Percentiles rank a stretch among this genome's conserved stretches.
phyloP scores from a whole-genome alignment of 2,888 invertebrate species.

The Phania funesta region DNA sequence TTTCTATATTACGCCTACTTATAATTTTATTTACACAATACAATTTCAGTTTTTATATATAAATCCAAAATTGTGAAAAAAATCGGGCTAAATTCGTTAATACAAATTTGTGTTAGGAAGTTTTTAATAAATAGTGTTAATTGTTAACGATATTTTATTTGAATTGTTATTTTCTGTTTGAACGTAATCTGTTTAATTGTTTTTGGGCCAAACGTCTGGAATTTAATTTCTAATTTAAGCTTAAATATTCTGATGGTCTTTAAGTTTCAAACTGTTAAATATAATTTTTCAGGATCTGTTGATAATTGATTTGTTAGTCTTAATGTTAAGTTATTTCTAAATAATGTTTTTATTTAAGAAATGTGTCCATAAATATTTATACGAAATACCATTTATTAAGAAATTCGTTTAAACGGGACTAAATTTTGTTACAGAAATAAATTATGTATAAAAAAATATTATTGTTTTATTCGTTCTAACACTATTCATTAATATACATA shows the following conservation, averaged over 20 bases:
- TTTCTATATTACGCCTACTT: neutral
- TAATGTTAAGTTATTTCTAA: neutral
- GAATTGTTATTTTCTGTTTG: conserved; percentile 29
- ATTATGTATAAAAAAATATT: too few species aligned
- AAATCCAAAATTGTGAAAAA: neutral
- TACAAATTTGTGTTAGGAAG: neutral
- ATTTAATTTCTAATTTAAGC: neutral
- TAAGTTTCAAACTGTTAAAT: neutral
- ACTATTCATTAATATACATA: too few species aligned
- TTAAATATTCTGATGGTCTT: neutral
- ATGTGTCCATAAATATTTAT: too few species aligned
- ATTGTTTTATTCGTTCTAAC: too few species aligned
- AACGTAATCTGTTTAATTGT: neutral
- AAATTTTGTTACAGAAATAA: too few species aligned
- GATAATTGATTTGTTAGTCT: neutral
- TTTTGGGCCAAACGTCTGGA: neutral
- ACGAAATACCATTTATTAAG: neutral
- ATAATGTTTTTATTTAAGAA: conserved; percentile 9
- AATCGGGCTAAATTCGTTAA: neutral
- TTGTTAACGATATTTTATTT: conserved; percentile 4
- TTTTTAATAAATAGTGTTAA: conserved; percentile 1
- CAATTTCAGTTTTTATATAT: conserved; percentile 4
- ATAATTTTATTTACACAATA: conserved; percentile 21
- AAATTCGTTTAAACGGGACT: too few species aligned
- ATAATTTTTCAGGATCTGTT: neutral